These are phyloP conservation scores for Pardosa pseudoannulata DNA, from an alignment of 2,888 invertebrate genomes.

Conservation along the genomic window DNA sequence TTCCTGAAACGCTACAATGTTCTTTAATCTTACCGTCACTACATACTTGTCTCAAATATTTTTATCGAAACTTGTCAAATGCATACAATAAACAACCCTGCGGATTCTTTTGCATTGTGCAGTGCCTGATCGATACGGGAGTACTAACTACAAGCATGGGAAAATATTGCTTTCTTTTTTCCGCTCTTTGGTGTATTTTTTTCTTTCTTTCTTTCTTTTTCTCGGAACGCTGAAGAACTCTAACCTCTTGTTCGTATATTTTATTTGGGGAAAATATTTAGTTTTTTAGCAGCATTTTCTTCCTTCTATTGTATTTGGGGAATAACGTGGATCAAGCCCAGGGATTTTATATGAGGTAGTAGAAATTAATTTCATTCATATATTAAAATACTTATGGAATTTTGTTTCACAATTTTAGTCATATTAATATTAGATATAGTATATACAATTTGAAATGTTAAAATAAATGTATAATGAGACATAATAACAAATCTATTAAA, in stretches of 20 bases:
- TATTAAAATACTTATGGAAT: no score
- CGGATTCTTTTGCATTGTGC: neutral
- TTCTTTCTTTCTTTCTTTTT: neutral
- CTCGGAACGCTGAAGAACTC: neutral
- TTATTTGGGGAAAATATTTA: conserved; percentile 7
- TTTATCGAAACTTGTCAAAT: neutral
- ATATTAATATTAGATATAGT: no score
- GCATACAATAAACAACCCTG: neutral
- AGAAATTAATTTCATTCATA: no score
- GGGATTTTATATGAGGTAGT: no score
- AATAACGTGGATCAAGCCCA: no score
- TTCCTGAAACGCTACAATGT: no score
- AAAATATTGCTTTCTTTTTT: conserved; percentile 6
- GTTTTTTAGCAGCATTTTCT: neutral
- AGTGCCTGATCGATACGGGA: neutral
- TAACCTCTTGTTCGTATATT: neutral
- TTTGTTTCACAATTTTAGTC: no score
- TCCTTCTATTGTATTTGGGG: no score
- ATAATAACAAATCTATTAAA: no score
- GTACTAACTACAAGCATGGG: neutral
- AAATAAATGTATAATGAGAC: no score
- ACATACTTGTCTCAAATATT: neutral
- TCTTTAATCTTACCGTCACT: neutral
- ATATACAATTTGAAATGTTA: no score
- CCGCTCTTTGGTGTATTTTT: no score